A percentile compares a stretch with the other conserved stretches of the same genome.
Evolutionary conservation across 2,113 vertebrate species (phyloP).

Genomic region (Hirundichthys speculiger): DNA sequence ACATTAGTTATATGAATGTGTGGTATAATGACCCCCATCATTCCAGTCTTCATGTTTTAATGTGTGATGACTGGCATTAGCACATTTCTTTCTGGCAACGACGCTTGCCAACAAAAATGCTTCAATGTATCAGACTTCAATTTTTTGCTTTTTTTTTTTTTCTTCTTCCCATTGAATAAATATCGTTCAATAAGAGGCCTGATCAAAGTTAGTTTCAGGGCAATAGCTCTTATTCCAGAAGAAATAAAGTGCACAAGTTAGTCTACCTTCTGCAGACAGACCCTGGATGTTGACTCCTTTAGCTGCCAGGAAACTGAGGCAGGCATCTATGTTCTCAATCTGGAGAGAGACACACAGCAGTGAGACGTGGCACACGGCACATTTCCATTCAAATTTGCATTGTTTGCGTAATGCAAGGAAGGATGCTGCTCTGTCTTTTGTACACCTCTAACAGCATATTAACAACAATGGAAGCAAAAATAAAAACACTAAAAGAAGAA

Average conservation of each 20-base stretch:
- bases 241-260: neutral
- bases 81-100: neutral
- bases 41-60: neutral
- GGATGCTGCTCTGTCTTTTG: conserved; percentile 3
- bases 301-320: conserved; percentile 97
- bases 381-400: conserved; percentile 54
- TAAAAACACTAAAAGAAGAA: neutral
- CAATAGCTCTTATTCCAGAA: neutral
- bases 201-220: too few relatives aligned
- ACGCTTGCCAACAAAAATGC: too few relatives aligned
- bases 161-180: too few relatives aligned
- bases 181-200: too few relatives aligned
- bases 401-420: conserved; percentile 24
- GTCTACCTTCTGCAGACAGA: conserved; percentile 96
- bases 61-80: neutral
- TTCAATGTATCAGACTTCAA: too few relatives aligned
- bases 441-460: neutral
- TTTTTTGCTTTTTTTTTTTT: too few relatives aligned
- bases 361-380: conserved; percentile 22
- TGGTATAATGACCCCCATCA: too few relatives aligned
- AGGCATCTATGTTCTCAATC: conserved; percentile 98
- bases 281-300: conserved; percentile 99
- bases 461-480: conserved; percentile 3
- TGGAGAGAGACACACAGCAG: conserved; percentile 61
- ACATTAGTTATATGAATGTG: neutral